These are phyloP conservation scores for Lumbricus terrestris DNA, from an alignment of 2,888 invertebrate genomes.

Conservation along the genomic window DNA sequence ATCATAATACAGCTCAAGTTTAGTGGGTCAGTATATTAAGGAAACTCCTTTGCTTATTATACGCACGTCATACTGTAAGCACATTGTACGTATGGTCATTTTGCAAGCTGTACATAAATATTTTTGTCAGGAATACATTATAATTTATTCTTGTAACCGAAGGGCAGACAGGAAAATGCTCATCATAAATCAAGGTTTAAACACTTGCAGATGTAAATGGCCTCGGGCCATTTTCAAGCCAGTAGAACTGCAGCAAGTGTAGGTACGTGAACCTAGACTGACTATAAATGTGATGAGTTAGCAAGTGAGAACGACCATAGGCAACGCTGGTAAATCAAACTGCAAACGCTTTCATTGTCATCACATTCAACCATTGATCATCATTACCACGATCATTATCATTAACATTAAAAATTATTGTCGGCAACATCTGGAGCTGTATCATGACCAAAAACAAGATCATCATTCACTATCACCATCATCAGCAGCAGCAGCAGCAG, in stretches of 20 bases:
- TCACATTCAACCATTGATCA: background rate
- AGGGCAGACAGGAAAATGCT: background rate
- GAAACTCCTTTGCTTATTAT: background rate
- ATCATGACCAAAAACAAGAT: background rate
- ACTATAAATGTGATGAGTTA: background rate
- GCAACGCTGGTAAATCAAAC: background rate
- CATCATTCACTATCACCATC: background rate
- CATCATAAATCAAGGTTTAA: conserved; percentile 3
- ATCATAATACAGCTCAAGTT: background rate
- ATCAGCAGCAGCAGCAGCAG: background rate
- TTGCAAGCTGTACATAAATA: background rate
- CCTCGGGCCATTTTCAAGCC: background rate
- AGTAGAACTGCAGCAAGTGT: background rate
- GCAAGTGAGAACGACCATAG: background rate
- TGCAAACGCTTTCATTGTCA: background rate
- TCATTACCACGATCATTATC: background rate
- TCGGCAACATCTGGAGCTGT: background rate
- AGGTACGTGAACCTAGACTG: background rate
- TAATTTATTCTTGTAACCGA: background rate
- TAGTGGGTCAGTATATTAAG: no score
- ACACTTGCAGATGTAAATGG: conserved; percentile 3
- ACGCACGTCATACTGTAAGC: background rate
- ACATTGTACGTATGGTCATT: background rate
- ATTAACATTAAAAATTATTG: background rate
- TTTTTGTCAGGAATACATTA: background rate